Evolutionary conservation across 2,113 vertebrate genomes (phyloP).

Genomic region (Upupa epops): DNA sequence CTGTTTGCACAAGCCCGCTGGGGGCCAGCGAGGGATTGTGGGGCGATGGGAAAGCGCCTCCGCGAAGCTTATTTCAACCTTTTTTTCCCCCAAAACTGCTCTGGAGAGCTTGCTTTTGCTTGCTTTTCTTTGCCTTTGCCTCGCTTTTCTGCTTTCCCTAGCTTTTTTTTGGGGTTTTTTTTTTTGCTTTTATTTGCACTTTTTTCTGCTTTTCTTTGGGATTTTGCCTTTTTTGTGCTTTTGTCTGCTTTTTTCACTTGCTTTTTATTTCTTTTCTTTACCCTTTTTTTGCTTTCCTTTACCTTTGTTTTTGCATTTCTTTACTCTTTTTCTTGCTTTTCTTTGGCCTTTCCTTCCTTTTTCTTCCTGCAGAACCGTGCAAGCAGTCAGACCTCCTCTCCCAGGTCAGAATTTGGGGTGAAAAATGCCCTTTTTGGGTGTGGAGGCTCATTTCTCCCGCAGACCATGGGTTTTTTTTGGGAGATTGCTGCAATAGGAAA

Average conservation of each 20-base stretch:
- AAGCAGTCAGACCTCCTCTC: neutral
- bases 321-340: neutral
- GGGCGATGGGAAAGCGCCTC: conserved; percentile 21
- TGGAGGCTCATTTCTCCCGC: neutral
- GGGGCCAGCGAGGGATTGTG: conserved; percentile 47
- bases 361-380: neutral
- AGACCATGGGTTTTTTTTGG: too few species aligned
- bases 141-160: neutral
- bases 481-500: neutral
- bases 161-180: neutral
- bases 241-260: neutral
- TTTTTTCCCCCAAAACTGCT: neutral
- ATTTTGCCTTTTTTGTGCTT: neutral
- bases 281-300: neutral
- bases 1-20: conserved; percentile 53
- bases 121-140: too few species aligned
- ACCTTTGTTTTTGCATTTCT: too few species aligned
- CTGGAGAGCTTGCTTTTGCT: neutral
- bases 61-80: neutral
- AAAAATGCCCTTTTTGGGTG: neutral
- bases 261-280: neutral
- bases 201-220: neutral
- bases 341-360: neutral
- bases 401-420: neutral
- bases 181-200: too few species aligned